These are phyloP conservation scores for Lanius collurio DNA, from an alignment of 2,113 vertebrate species.

Conservation along the genomic window DNA sequence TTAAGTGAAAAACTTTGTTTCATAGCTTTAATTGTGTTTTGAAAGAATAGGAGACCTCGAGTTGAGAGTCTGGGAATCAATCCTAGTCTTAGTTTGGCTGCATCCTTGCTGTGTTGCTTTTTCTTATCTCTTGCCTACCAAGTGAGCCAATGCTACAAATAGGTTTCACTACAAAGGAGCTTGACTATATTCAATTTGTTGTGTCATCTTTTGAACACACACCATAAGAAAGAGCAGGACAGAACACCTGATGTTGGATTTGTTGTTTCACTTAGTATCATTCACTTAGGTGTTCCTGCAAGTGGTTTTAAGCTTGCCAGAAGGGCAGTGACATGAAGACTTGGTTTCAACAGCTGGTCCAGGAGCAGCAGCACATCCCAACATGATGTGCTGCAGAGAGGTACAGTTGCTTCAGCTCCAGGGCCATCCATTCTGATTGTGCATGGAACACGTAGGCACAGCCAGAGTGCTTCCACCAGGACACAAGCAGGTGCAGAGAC, in stretches of 20 bases:
- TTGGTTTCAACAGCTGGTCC: not conserved
- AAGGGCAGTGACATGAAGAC: not conserved
- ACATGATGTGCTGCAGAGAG: not conserved
- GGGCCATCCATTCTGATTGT: not conserved
- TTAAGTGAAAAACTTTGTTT: slow-evolving; percentile 1
- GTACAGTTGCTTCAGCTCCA: not conserved
- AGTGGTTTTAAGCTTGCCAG: not conserved
- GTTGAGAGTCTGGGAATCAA: not conserved
- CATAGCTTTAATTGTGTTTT: not conserved
- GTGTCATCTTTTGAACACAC: not conserved
- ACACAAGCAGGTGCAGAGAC: not conserved
- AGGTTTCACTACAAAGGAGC: not conserved
- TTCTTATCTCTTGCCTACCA: not conserved
- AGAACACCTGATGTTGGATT: not conserved
- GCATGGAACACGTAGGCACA: accelerated
- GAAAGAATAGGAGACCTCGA: not conserved
- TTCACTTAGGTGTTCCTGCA: not conserved
- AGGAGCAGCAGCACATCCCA: not conserved
- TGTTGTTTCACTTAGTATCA: not conserved
- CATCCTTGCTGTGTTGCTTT: not conserved
- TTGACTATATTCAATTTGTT: not conserved
- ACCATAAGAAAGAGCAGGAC: not conserved
- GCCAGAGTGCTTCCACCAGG: not conserved
- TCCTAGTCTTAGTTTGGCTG: not conserved
- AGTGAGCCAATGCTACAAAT: not conserved